phyloP scores from a whole-genome alignment of 1,140 invertebrate species.

The Radopholus similis region DNA sequence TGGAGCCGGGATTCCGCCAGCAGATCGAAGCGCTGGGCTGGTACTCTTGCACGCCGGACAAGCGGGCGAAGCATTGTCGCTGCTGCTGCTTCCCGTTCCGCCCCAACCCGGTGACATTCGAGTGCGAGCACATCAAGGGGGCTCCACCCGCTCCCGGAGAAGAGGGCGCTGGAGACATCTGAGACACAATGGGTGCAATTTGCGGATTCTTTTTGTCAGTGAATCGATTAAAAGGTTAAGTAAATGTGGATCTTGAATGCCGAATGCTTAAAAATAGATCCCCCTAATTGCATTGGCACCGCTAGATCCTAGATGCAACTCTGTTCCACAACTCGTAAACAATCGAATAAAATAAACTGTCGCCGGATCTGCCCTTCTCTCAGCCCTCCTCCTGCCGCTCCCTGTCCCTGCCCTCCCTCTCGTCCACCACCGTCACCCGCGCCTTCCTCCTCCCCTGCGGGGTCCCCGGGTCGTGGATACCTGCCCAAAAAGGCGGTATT shows the following conservation, averaged over 20 bases:
- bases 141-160: constrained; percentile 49
- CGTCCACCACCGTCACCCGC: not conserved
- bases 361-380: not conserved
- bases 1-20: constrained; percentile 51
- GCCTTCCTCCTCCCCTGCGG: not conserved
- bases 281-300: too few species aligned
- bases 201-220: not conserved
- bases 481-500: too few species aligned
- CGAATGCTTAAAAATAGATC: too few species aligned
- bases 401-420: not conserved
- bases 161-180: constrained; percentile 26
- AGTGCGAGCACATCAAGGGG: constrained; percentile 49
- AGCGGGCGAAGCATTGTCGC: constrained; percentile 52
- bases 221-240: not conserved
- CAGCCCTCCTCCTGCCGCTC: not conserved
- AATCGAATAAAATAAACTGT: too few species aligned
- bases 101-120: constrained; percentile 45
- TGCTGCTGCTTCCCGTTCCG: constrained; percentile 59
- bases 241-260: not conserved
- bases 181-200: not conserved
- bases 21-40: constrained; percentile 50
- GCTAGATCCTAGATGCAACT: too few species aligned
- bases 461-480: too few species aligned
- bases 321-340: too few species aligned
- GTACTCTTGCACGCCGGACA: constrained; percentile 51